These are phyloP conservation scores for Nebria salina DNA, from an alignment of 2,888 invertebrate species.

Conservation along the genomic window DNA sequence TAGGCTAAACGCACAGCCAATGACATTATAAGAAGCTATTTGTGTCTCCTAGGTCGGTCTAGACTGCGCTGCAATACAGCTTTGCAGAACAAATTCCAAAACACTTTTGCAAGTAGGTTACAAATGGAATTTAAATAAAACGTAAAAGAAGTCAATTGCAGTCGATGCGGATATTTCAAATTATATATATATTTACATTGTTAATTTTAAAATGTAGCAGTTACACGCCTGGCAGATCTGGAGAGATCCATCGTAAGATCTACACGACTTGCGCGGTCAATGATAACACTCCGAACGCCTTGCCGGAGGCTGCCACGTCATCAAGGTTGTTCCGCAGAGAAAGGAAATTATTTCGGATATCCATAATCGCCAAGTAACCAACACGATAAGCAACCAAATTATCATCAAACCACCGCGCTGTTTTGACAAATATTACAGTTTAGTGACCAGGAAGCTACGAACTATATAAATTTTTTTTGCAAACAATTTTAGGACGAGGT, in stretches of 20 bases:
- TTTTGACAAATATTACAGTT: neutral
- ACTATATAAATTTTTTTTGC: neutral
- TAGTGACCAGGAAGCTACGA: neutral
- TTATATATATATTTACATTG: neutral
- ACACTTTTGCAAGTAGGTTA: conserved; percentile 5
- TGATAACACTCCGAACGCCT: neutral
- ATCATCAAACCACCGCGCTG: neutral
- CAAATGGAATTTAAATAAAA: neutral
- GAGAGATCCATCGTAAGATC: neutral
- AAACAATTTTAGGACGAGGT: neutral
- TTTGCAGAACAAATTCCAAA: conserved; percentile 6
- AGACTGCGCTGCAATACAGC: conserved; percentile 3
- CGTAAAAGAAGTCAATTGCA: neutral
- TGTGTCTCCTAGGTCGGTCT: conserved; percentile 14
- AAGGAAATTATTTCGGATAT: neutral
- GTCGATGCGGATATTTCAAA: too few relatives aligned
- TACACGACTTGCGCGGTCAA: neutral
- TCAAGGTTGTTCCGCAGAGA: conserved; percentile 1
- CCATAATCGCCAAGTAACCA: neutral
- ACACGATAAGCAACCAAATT: neutral
- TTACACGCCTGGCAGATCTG: neutral
- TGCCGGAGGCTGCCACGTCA: conserved; percentile 1
- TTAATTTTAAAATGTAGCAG: neutral
- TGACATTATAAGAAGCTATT: conserved; percentile 17
- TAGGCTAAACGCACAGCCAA: conserved; percentile 2